Percentiles rank a stretch among this genome's conserved stretches.
These are phyloP conservation scores for Campoplex nolae DNA, from an alignment of 2,888 invertebrate species.

Conservation along the genomic window DNA sequence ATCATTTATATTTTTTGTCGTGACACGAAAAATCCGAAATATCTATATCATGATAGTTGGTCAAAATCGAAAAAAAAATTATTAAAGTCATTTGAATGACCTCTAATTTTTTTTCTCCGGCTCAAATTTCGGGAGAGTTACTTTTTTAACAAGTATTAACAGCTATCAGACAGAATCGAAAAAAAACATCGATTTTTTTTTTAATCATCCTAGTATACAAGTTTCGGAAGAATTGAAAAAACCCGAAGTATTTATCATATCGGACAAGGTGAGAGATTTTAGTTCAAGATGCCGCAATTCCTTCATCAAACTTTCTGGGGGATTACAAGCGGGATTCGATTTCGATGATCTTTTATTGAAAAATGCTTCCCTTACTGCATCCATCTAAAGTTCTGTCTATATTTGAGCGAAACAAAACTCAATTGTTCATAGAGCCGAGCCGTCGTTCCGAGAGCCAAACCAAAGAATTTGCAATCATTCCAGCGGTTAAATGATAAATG, in stretches of 20 bases:
- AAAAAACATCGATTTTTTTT: too few species aligned
- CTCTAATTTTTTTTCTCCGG: too few species aligned
- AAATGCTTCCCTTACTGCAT: conserved; percentile 24
- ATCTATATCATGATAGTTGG: too few species aligned
- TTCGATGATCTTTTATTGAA: conserved; percentile 11
- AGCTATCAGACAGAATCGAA: too few species aligned
- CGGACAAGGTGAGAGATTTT: conserved; percentile 16
- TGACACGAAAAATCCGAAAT: too few species aligned
- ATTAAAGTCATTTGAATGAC: too few species aligned
- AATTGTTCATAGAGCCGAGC: conserved; percentile 4
- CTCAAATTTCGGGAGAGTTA: too few species aligned
- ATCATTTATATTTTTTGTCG: too few species aligned
- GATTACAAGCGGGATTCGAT: conserved; percentile 23
- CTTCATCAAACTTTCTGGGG: conserved; percentile 7
- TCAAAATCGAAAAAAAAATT: too few species aligned
- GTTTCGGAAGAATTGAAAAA: conserved; percentile 26
- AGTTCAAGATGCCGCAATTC: conserved; percentile 15
- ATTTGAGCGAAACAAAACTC: conserved; percentile 9
- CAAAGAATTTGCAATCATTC: neutral
- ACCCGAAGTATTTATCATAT: conserved; percentile 14
- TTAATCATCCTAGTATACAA: too few species aligned
- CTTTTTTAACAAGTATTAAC: too few species aligned
- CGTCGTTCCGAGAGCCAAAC: conserved; percentile 8
- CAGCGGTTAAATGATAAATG: conserved; percentile 10
- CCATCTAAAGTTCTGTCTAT: conserved; percentile 6